Percentiles rank a stretch among this genome's conserved stretches.
Evolutionary conservation across 2,888 invertebrate species (phyloP).

Genomic region (Eilema griseolum): DNA sequence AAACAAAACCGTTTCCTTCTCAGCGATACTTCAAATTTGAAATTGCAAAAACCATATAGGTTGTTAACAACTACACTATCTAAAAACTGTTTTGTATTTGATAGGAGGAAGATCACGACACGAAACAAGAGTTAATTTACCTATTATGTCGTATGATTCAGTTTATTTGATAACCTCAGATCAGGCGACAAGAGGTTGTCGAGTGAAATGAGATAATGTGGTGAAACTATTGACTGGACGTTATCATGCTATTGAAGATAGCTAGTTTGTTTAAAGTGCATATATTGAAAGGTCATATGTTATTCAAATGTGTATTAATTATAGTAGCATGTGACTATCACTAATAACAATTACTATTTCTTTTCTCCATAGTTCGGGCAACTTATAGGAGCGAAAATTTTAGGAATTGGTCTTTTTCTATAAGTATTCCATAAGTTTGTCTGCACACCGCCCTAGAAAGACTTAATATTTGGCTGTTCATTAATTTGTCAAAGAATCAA

Average conservation of each 20-base stretch:
- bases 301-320: slow-evolving; percentile 15
- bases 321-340: not conserved
- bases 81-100: slow-evolving; percentile 1
- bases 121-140: not conserved
- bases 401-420: too few species aligned
- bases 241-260: slow-evolving; percentile 8
- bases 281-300: slow-evolving; percentile 14
- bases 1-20: not conserved
- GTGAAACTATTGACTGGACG: not conserved
- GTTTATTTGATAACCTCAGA: slow-evolving; percentile 29
- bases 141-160: not conserved
- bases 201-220: not conserved
- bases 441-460: too few species aligned
- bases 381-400: too few species aligned
- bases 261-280: slow-evolving; percentile 1
- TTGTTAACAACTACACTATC: not conserved
- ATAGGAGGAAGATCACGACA: slow-evolving; percentile 1
- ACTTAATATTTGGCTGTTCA: too few species aligned
- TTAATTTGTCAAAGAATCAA: too few species aligned
- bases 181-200: slow-evolving; percentile 3
- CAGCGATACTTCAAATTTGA: not conserved
- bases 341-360: too few species aligned
- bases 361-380: too few species aligned
- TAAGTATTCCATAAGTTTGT: too few species aligned
- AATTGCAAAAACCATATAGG: not conserved